Evolutionary conservation across 2,888 invertebrate genomes (phyloP).

Genomic region (Rhorus exstirpatorius): DNA sequence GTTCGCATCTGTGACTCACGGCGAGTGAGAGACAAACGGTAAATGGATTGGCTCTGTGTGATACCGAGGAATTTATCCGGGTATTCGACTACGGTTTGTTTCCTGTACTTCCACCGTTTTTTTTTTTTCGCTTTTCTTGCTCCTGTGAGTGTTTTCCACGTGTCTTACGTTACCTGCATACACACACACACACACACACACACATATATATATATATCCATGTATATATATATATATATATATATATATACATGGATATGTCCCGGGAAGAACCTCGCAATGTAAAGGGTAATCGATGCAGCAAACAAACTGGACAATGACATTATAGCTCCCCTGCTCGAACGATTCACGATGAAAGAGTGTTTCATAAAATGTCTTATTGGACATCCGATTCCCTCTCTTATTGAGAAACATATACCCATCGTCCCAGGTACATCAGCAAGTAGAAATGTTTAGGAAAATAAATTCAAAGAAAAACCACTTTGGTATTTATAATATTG

Average conservation of each 20-base stretch:
- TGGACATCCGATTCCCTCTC: conserved; percentile 6
- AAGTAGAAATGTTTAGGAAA: too few species aligned
- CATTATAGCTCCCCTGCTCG: conserved; percentile 43
- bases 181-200: background rate
- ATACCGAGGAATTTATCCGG: conserved; percentile 71
- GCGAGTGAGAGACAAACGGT: conserved; percentile 57
- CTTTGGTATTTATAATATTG: too few species aligned
- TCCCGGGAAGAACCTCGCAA: conserved; percentile 25
- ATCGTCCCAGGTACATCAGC: background rate
- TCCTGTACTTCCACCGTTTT: conserved; percentile 34
- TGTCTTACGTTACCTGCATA: conserved; percentile 1
- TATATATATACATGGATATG: too few species aligned
- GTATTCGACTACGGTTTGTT: conserved; percentile 49
- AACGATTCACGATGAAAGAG: conserved; percentile 39
- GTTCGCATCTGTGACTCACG: conserved; percentile 33
- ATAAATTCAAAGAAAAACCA: too few species aligned
- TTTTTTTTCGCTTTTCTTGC: conserved; percentile 18
- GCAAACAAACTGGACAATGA: conserved; percentile 50
- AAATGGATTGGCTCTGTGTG: conserved; percentile 72
- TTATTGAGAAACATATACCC: background rate
- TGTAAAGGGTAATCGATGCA: conserved; percentile 41
- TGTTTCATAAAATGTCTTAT: conserved; percentile 13
- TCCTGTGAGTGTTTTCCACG: conserved; percentile 2
- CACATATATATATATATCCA: conserved; percentile 15
- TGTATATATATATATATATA: too few species aligned